Evolutionary conservation across 2,888 invertebrate species (phyloP).

Genomic region (Leucophenga maculata): DNA sequence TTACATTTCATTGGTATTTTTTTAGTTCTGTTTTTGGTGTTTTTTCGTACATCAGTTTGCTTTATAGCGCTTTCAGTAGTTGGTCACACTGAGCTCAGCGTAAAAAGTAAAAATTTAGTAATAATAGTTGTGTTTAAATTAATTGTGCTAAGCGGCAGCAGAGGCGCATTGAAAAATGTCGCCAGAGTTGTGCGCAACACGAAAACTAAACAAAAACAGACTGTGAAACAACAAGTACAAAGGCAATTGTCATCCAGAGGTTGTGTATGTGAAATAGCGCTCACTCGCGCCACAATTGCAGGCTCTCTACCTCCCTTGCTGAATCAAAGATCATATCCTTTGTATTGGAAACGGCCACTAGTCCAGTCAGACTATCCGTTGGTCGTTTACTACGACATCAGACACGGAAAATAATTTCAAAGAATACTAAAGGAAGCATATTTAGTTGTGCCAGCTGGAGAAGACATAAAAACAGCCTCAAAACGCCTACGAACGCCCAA

Average conservation of each 20-base stretch:
- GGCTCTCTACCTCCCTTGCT: no score
- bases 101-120: not conserved
- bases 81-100: no score
- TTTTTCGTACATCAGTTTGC: no score
- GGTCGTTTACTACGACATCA: conserved; percentile 1
- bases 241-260: no score
- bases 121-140: conserved; percentile 23
- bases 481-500: conserved; percentile 45
- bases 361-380: conserved; percentile 22
- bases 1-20: no score
- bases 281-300: no score
- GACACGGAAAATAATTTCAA: not conserved
- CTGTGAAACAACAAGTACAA: conserved; percentile 13
- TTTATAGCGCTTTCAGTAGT: no score
- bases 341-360: conserved; percentile 37
- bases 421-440: not conserved
- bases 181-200: conserved; percentile 30
- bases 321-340: no score
- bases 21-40: no score
- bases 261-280: not conserved
- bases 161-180: conserved; percentile 15
- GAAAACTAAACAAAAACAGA: conserved; percentile 27
- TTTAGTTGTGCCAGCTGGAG: not conserved
- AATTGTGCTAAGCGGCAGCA: conserved; percentile 40
- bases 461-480: conserved; percentile 29